A percentile compares a stretch with the other conserved stretches of the same genome.
Conservation (phyloP, 2,113 vertebrate genomes). For the Acrocephalus arundinaceus region DNA sequence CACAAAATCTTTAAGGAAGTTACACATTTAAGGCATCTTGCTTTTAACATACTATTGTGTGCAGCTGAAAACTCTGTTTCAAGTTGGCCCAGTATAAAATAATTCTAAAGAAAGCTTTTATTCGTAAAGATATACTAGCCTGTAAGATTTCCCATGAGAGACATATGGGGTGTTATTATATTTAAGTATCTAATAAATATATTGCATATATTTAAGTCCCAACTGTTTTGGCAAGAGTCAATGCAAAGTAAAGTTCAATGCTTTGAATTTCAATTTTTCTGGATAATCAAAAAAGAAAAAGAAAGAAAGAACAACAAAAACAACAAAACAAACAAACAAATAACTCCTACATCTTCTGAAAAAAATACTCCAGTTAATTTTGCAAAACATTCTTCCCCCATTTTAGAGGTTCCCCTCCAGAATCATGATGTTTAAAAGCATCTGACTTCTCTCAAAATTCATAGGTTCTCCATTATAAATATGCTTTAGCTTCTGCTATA, state of each 20-base stretch:
- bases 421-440: neutral
- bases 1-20: neutral
- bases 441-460: neutral
- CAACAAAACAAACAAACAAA: neutral
- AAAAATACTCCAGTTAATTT: neutral
- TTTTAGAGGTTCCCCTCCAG: neutral
- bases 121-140: neutral
- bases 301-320: neutral
- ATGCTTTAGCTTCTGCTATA: neutral
- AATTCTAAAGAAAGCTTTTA: neutral
- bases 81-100: neutral
- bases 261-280: neutral
- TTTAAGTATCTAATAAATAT: too few relatives aligned
- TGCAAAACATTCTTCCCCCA: neutral
- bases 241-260: neutral
- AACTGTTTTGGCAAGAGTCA: neutral
- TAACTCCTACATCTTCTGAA: neutral
- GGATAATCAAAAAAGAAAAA: neutral
- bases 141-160: neutral
- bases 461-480: neutral
- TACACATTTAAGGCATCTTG: neutral
- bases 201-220: neutral
- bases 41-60: neutral
- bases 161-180: neutral
- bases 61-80: neutral